Conservation (phyloP, 2,888 invertebrate genomes). For the Silvanus unidentatus region DNA sequence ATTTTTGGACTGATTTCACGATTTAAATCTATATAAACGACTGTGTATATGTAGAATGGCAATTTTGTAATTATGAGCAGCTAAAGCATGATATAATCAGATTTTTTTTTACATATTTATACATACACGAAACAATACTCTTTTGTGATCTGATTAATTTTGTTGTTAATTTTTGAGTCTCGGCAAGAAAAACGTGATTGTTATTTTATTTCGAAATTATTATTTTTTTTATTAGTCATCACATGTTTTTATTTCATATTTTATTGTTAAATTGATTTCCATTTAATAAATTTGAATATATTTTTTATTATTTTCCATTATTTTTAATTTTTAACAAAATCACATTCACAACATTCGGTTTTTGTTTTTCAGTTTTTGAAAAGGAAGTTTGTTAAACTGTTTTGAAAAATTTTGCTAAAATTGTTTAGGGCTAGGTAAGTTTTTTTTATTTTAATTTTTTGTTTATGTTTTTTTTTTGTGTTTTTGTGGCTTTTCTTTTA, state of each 20-base stretch:
- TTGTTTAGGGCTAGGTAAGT: not conserved
- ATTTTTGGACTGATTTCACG: too few relatives aligned
- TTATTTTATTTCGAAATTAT: too few relatives aligned
- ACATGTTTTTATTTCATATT: too few relatives aligned
- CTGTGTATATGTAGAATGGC: not conserved
- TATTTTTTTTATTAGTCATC: too few relatives aligned
- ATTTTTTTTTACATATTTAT: not conserved
- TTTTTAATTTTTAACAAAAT: too few relatives aligned
- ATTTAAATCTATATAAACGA: too few relatives aligned
- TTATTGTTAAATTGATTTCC: conserved; percentile 15
- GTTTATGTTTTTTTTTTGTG: conserved; percentile 14
- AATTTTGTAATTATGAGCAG: conserved; percentile 1
- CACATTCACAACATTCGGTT: too few relatives aligned
- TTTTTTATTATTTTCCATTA: conserved; percentile 12
- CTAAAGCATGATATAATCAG: conserved; percentile 1
- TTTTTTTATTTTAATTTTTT: conserved; percentile 6
- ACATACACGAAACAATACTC: not conserved
- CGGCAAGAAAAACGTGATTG: too few relatives aligned
- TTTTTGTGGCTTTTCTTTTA: conserved; percentile 1
- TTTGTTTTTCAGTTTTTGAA: too few relatives aligned
- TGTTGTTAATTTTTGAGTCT: not conserved
- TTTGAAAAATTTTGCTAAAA: too few relatives aligned
- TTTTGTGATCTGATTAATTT: not conserved
- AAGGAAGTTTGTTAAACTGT: too few relatives aligned
- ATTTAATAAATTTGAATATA: conserved; percentile 25